A percentile compares a stretch with the other conserved stretches of the same genome.
phyloP scores from a whole-genome alignment of 2,888 invertebrate species.

The Xanthia togata region DNA sequence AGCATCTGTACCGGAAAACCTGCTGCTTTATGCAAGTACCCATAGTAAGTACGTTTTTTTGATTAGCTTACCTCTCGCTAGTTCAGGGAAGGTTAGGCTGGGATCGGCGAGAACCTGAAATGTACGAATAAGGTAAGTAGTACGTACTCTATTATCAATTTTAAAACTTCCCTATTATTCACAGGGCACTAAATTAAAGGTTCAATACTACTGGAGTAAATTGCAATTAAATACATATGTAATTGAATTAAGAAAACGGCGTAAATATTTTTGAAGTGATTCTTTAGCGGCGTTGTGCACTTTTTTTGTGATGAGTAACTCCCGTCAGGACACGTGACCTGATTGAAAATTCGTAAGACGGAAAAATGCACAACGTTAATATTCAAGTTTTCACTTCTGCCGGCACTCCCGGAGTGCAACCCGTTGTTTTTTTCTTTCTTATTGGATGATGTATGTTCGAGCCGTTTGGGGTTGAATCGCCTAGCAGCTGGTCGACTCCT shows the following conservation, averaged over 20 bases:
- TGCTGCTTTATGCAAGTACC: no score
- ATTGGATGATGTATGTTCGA: not conserved
- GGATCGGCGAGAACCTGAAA: conserved; percentile 67
- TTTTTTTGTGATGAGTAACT: no score
- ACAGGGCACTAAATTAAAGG: not conserved
- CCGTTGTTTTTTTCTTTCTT: no score
- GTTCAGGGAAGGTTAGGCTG: conserved; percentile 69
- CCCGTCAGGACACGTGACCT: no score
- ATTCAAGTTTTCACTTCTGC: no score
- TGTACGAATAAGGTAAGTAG: not conserved
- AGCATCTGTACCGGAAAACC: no score
- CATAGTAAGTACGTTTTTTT: no score
- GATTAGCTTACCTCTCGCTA: conserved; percentile 63
- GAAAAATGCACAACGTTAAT: no score
- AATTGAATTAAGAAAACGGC: not conserved
- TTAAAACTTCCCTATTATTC: not conserved
- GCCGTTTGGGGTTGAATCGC: not conserved
- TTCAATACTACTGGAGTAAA: not conserved
- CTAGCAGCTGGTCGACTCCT: not conserved
- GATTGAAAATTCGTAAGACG: no score
- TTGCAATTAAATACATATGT: not conserved
- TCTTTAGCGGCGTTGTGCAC: no score
- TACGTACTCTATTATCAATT: not conserved
- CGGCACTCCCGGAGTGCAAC: no score
- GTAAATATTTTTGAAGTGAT: no score